phyloP scores from a whole-genome alignment of 2,113 vertebrate genomes.

The Morone chrysops region DNA sequence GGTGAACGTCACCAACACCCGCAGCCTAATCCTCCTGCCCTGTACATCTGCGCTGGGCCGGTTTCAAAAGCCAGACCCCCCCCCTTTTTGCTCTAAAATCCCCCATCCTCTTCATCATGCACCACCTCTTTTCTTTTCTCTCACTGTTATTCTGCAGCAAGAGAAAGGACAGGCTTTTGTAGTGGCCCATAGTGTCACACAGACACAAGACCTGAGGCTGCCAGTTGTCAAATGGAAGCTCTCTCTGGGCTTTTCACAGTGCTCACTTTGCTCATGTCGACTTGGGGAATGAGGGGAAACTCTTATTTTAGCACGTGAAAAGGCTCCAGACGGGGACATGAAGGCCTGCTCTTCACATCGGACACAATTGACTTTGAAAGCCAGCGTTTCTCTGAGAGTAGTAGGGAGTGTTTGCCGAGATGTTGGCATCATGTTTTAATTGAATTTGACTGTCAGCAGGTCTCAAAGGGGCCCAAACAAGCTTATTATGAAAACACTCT shows the following conservation, averaged over 20 bases:
- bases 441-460: conserved; percentile 55
- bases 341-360: conserved; percentile 70
- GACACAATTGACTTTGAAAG: conserved; percentile 73
- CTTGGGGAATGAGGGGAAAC: conserved; percentile 51
- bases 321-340: conserved; percentile 69
- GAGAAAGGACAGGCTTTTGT: conserved; percentile 88
- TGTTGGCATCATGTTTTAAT: conserved; percentile 70
- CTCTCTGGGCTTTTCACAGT: conserved; percentile 66
- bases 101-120: conserved; percentile 73
- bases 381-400: conserved; percentile 47
- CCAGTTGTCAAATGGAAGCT: conserved; percentile 77
- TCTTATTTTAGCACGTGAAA: conserved; percentile 74
- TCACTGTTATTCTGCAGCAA: conserved; percentile 89
- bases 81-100: conserved; percentile 79
- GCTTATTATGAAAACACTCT: conserved; percentile 23
- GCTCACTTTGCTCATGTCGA: conserved; percentile 71
- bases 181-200: conserved; percentile 65
- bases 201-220: conserved; percentile 71
- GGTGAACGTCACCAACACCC: conserved; percentile 86
- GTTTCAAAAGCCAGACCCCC: conserved; percentile 90
- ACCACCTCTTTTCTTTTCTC: conserved; percentile 80
- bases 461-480: conserved; percentile 51
- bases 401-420: conserved; percentile 56
- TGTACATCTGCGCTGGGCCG: conserved; percentile 89
- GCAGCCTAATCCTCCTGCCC: conserved; percentile 94